Base-by-base conservation (phyloP, 2,888 invertebrate genomes). In the Catocala fraxini region DNA sequence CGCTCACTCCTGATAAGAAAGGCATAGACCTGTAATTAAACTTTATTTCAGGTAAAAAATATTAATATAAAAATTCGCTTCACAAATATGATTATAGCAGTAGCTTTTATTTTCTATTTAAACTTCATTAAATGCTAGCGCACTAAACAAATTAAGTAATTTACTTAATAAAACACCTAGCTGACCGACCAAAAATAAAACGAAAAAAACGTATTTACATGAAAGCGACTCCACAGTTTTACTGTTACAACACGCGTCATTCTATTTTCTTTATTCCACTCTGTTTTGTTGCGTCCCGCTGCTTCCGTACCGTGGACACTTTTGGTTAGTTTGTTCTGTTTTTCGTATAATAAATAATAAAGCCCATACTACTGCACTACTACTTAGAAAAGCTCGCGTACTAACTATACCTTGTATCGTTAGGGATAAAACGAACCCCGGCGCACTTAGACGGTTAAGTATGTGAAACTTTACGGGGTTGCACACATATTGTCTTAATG, bases 281-380 rank as follows among this genome's bases (percentile, higher is more conserved):
- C 85, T 89, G 89, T 92, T 92, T 87, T 88, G 89, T 88, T 87
- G 88, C 85, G 84, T 87, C 92, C 92, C 88, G 90, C 90, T 89
- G 92, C 81, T 93, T 92, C 91, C 92, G 89, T 87, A 81, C 89
- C 87, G 90, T 86, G 91, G 92, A 92, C 93, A 92, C 89, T 93
- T 93, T 92, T 90, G 92, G 93, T 93, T 93, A 93, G 92, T 93
- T 93, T 91, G 88, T 83, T 92, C 89, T 90, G 91, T 92, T 93
- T 92, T 88, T 87, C 87, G 88, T 88, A 88, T 87, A 90, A 93
- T 93, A 93, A 93, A 93, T 93, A 93, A 93, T 93, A 92, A 90
- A 89, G 81, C 80, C 80, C 81, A 85, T 85, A 85, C 84, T 77
- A 75, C 73, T 66, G 71, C 67, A 73, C 69, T 67, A 73, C 69